Percentiles rank a stretch among this genome's conserved stretches.
These are phyloP conservation scores for Vimba vimba DNA, from an alignment of 2,113 vertebrate genomes.

Conservation along the genomic window DNA sequence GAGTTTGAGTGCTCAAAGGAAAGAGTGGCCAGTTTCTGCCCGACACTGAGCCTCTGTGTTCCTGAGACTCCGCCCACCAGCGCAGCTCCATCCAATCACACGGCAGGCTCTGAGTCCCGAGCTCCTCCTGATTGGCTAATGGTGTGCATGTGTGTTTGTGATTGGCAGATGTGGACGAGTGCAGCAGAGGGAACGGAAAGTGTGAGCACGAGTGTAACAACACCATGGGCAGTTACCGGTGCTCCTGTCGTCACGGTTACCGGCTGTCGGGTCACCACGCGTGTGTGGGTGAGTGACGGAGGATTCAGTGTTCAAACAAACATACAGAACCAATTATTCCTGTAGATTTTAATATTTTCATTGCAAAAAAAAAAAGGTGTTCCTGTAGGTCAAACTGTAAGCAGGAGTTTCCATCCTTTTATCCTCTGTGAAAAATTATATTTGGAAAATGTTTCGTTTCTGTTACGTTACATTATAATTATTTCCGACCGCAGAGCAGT, in stretches of 20 bases:
- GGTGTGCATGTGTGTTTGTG: slow-evolving; percentile 10
- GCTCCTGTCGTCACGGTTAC: slow-evolving; percentile 87
- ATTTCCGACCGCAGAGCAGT: no score
- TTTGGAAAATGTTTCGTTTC: no score
- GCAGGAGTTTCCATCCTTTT: no score
- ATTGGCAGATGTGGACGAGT: slow-evolving; percentile 89
- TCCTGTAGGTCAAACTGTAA: no score
- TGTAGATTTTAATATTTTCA: no score
- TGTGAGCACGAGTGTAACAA: slow-evolving; percentile 91
- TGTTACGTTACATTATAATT: no score
- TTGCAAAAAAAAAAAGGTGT: no score
- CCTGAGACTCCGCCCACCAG: not conserved
- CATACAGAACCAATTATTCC: no score
- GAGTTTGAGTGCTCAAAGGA: slow-evolving; percentile 1
- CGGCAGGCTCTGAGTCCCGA: not conserved
- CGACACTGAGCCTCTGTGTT: slow-evolving; percentile 21
- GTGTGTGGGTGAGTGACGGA: slow-evolving; percentile 82
- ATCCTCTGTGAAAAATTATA: no score
- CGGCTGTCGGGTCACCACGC: slow-evolving; percentile 72
- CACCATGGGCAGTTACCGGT: slow-evolving; percentile 88
- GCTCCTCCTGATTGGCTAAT: slow-evolving; percentile 25
- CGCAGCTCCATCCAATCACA: not conserved
- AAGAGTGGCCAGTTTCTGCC: slow-evolving; percentile 10
- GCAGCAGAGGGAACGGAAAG: slow-evolving; percentile 78
- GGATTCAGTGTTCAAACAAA: no score